Evolutionary conservation across 2,797 vertebrate species (phyloP).

Genomic region (Ciconia nigra): DNA sequence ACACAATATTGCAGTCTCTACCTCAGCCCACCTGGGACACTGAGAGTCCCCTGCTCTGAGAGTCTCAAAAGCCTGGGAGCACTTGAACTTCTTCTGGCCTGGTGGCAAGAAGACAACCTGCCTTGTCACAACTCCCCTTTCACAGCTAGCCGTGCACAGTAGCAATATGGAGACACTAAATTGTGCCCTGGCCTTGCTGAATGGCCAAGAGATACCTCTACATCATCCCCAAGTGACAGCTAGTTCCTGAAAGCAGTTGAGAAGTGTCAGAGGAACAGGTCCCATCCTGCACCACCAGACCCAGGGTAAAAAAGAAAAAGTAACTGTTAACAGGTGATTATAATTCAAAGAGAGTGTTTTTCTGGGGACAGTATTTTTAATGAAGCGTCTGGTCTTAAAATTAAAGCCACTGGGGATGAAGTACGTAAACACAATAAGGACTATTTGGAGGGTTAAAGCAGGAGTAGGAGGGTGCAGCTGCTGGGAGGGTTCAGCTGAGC

Average conservation of each 20-base stretch:
- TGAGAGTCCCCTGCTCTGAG: background rate
- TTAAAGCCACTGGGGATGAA: background rate
- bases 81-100: background rate
- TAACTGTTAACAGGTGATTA: background rate
- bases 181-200: background rate
- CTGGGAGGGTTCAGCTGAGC: accelerated
- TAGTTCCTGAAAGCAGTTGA: background rate
- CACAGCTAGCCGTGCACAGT: background rate
- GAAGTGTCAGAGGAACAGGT: background rate
- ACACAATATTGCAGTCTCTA: background rate
- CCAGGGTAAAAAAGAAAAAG: background rate
- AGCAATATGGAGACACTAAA: background rate
- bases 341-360: background rate
- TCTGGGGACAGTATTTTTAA: background rate
- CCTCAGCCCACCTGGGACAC: background rate
- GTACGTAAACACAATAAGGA: background rate
- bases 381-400: background rate
- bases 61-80: background rate
- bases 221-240: no score
- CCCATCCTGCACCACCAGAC: background rate
- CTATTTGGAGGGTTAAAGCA: background rate
- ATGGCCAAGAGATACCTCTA: background rate
- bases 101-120: background rate
- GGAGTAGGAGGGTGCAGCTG: background rate
- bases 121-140: background rate